Base-by-base conservation (phyloP, 2,797 vertebrate species). In the Cetoscarus ocellatus region DNA sequence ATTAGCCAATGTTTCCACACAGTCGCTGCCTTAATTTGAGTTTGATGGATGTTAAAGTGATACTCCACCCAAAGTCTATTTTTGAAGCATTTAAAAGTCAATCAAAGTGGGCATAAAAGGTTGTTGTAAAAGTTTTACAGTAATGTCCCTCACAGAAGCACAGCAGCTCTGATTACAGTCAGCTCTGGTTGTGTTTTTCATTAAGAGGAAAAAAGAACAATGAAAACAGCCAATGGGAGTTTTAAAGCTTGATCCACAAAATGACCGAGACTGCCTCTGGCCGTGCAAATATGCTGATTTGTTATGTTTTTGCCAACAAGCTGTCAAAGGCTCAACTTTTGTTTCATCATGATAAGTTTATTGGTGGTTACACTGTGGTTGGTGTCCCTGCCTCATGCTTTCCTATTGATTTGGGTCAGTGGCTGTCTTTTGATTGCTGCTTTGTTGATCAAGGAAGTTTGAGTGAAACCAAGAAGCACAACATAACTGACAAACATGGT, bases 1-100 rank as follows among this genome's bases (percentile, higher is more conserved):
- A 73, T 86, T 61, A 79, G 75, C 63, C 76, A 76, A 14, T 64
- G 73, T 87, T 90, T 87, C 86, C 88, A 85, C 70, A 53, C 73
- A 57, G 52, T 18, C 51, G 74, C 64, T 59, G 68, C 60, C 49
- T 68, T 67, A 66, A 83, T 79, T 86, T 86, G 66, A 83, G 80
- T 68, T 73, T 59, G 38, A 79, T 82, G 78, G 62, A 78, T 81
- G 74, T 85, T 67, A 64, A 83, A 86, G 42, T 64, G 50, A 64
- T 69, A 69, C 75, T 76, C 82, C 73, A 83, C 71, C 77, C 74
- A 75, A 64, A 74, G 19, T 77, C 40, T 68, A 8, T 78, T 83
- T 79, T 82, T 63, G 48, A 62, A 49, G 71, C 59, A 77, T 83
- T 85, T 67, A 68, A 88, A 83, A 78, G 68, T 47, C 18, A 61